Base-by-base conservation (phyloP, 2,888 invertebrate genomes). In the Octonoba sinensis region DNA sequence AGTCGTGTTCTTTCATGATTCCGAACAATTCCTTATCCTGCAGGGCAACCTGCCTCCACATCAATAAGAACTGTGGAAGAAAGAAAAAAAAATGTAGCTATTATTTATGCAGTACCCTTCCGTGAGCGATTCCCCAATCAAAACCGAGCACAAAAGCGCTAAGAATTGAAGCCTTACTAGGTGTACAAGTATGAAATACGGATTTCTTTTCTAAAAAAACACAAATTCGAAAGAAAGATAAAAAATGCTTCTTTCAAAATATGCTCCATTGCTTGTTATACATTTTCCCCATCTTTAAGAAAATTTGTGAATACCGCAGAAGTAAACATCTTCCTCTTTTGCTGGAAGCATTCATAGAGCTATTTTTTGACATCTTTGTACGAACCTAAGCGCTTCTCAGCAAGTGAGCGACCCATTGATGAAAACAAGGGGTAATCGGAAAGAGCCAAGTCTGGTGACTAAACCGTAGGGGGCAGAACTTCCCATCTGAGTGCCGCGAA, bases 11-110 rank as follows among this genome's bases (percentile, higher is more conserved):
- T 54, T 69, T 57, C 0, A 82, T 65, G 57, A 82, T 51, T 12
- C 65, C 59, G 3, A n/a, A 15, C 24, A 82, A 22, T 16, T 74
- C 65, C 1, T 70, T 49, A 24, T 51, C 65, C 12, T 75, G 74
- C 8, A 57, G n/a, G 3, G 73, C 73, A n/a, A 70, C 75, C 18
- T 70, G 57, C 13, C 65, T 60, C 81, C 81, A 82, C 81, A 82
- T 64, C 4, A 51, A 36, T 13, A 75, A 22, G 22, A 82, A 82
- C 81, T 82, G 12, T n/a, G 54, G 22, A 15, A 20, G 2, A 13
- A 22, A 20, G 3, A 2, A 22, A 66, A 46, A 46, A 6, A 62
- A 12, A 3, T n/a, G 51, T 8, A 51, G 15, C 18, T 51, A 51
- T 51, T n/a, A 51, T n/a, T n/a, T 15, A 56, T 56, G 27, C 27